Evolutionary conservation across 2,888 invertebrate species (phyloP).

Genomic region (Apoderus coryli): DNA sequence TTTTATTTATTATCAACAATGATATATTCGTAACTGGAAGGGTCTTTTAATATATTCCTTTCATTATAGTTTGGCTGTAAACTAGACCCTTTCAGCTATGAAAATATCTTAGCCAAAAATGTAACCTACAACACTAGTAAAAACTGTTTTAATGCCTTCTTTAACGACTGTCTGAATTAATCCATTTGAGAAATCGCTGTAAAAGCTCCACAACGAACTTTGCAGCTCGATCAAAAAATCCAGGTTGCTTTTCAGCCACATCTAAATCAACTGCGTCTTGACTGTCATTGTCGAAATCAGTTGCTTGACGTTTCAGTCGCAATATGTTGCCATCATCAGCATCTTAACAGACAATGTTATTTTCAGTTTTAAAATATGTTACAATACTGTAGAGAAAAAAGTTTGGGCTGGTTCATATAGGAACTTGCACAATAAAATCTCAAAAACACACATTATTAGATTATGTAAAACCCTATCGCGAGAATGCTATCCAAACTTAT

Average conservation of each 20-base stretch:
- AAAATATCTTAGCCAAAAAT: conserved; percentile 15
- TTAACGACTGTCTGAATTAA: conserved; percentile 28
- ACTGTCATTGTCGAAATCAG: conserved; percentile 16
- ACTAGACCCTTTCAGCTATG: no score
- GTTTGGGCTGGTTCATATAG: no score
- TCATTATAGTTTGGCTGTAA: no score
- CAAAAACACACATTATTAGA: no score
- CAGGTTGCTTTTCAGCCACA: conserved; percentile 16
- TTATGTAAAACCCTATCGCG: no score
- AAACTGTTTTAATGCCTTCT: conserved; percentile 10
- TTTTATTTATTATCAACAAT: no score
- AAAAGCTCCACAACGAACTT: conserved; percentile 32
- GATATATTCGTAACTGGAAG: no score
- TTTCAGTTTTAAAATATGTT: no score
- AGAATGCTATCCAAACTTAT: no score
- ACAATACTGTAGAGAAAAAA: no score
- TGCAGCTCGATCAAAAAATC: conserved; percentile 32
- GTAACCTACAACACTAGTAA: conserved; percentile 11
- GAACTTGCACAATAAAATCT: no score
- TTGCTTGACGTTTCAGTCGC: conserved; percentile 17
- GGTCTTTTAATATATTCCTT: no score
- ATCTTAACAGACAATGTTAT: conserved; percentile 5
- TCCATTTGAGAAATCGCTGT: conserved; percentile 34
- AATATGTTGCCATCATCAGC: conserved; percentile 7
- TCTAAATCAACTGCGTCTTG: conserved; percentile 12